Conservation (phyloP, 1,140 invertebrate genomes). For the Pararge aegeria region DNA sequence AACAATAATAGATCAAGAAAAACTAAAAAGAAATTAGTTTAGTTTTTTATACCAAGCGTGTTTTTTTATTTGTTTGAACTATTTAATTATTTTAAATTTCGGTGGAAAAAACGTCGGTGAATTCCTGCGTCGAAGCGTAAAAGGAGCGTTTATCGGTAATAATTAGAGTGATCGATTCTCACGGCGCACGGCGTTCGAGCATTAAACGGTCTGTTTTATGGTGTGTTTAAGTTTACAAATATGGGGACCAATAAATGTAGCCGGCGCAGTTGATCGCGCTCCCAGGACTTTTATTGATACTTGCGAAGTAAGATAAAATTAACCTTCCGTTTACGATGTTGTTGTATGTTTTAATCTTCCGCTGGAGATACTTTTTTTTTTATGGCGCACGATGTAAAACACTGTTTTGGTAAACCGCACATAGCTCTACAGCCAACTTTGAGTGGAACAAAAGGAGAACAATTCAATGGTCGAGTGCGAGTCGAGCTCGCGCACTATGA, state of each 20-base stretch:
- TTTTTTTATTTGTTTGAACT: no score
- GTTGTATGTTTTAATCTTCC: background rate
- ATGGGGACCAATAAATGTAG: conserved; percentile 1
- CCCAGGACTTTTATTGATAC: conserved; percentile 3
- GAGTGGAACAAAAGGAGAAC: no score
- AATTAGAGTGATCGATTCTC: conserved; percentile 3
- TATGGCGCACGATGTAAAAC: background rate
- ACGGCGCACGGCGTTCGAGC: conserved; percentile 4
- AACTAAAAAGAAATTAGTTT: no score
- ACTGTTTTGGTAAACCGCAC: no score
- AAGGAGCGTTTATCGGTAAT: background rate
- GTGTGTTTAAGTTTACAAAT: conserved; percentile 10
- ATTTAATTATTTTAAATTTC: no score
- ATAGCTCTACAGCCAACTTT: no score
- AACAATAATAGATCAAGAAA: no score
- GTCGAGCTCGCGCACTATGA: no score
- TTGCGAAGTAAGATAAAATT: background rate
- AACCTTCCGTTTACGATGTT: background rate
- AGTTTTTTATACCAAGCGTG: no score
- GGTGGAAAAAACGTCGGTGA: no score
- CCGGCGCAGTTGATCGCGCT: background rate
- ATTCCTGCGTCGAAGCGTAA: no score
- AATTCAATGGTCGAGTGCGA: no score
- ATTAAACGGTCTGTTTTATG: background rate
- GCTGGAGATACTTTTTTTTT: background rate